Conservation (phyloP, 2,113 vertebrate species). For the Upupa epops region DNA sequence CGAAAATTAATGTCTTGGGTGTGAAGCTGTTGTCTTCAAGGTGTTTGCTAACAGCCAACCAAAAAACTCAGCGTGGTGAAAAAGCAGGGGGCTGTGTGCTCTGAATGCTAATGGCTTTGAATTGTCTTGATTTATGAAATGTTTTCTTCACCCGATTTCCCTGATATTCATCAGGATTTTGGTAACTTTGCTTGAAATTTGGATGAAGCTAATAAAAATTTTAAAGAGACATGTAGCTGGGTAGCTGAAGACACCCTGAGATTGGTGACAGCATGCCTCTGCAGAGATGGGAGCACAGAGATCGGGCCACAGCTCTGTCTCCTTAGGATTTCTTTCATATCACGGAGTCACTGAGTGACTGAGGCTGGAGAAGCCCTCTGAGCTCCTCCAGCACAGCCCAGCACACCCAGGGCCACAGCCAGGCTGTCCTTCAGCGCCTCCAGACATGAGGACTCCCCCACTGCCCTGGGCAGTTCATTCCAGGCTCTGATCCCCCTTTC, state of each 20-base stretch:
- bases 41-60: neutral
- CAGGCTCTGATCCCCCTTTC: too few relatives aligned
- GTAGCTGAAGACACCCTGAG: rapidly evolving
- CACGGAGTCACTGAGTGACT: too few relatives aligned
- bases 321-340: rapidly evolving
- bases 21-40: neutral
- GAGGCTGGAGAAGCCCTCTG: too few relatives aligned
- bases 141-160: neutral
- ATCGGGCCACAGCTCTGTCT: neutral
- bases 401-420: too few relatives aligned
- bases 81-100: neutral
- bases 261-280: neutral
- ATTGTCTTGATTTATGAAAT: neutral
- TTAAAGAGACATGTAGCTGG: neutral
- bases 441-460: too few relatives aligned
- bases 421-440: too few relatives aligned
- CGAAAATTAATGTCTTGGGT: neutral
- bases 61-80: neutral
- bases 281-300: neutral
- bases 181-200: neutral
- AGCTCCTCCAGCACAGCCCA: too few relatives aligned
- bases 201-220: neutral
- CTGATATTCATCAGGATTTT: neutral
- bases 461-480: too few relatives aligned
- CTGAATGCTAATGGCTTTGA: neutral